Evolutionary conservation across 2,888 invertebrate species (phyloP).

Genomic region (Prosopocoilus inquinatus): DNA sequence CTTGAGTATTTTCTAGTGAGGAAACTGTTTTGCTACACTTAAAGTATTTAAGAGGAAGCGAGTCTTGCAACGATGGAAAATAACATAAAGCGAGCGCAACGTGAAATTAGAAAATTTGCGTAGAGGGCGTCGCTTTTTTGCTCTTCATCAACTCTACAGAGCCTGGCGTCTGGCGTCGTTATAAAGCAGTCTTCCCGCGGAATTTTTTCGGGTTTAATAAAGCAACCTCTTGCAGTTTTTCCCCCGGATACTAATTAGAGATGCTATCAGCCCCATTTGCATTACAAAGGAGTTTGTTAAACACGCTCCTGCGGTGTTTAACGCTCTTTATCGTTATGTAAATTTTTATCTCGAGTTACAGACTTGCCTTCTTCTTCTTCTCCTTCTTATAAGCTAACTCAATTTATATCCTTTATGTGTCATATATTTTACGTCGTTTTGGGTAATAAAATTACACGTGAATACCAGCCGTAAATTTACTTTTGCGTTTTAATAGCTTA

Average conservation of each 20-base stretch:
- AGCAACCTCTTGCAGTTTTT: slow-evolving; percentile 7
- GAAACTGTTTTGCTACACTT: too few species aligned
- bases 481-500: too few species aligned
- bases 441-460: too few species aligned
- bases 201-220: slow-evolving; percentile 6
- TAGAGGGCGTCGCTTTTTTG: not conserved
- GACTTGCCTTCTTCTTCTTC: not conserved
- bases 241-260: slow-evolving; percentile 18
- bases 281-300: slow-evolving; percentile 23
- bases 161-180: too few species aligned
- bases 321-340: slow-evolving; percentile 16
- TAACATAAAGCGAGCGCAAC: not conserved
- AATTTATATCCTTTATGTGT: too few species aligned
- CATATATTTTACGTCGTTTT: too few species aligned
- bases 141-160: too few species aligned
- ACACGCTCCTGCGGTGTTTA: slow-evolving; percentile 18
- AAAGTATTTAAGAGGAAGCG: too few species aligned
- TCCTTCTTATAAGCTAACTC: not conserved
- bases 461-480: too few species aligned
- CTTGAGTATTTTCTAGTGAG: too few species aligned
- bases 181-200: not conserved
- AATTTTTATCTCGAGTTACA: slow-evolving; percentile 7
- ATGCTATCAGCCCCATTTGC: slow-evolving; percentile 23
- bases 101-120: slow-evolving; percentile 1
- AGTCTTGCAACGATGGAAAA: slow-evolving; percentile 10